Evolutionary conservation across 92 coral and sea anemone species (phyloP).

Genomic region (Phymanthus crucifer): DNA sequence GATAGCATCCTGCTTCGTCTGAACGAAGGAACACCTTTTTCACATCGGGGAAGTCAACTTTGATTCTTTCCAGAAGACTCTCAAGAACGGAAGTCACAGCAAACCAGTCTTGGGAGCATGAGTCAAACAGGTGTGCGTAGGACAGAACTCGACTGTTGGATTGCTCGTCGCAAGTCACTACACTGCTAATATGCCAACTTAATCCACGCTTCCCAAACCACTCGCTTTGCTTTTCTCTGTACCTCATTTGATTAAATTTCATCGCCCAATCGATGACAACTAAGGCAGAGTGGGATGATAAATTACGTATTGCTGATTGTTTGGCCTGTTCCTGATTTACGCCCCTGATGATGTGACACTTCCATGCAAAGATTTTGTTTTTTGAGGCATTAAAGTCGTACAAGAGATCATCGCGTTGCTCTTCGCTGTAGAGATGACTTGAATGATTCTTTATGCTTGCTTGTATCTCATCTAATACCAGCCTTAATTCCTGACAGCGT

Average conservation of each 20-base stretch:
- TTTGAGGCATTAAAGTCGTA: constrained; percentile 40
- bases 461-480: not conserved
- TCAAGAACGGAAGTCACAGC: constrained; percentile 46
- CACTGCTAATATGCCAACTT: constrained; percentile 54
- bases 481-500: not conserved
- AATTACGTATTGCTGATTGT: constrained; percentile 23
- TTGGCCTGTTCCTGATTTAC: constrained; percentile 45
- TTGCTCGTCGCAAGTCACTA: constrained; percentile 23
- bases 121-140: constrained; percentile 44
- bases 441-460: constrained; percentile 7
- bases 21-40: constrained; percentile 29
- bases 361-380: constrained; percentile 40
- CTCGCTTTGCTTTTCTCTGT: constrained; percentile 41
- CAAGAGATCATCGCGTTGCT: constrained; percentile 10
- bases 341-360: constrained; percentile 40
- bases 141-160: constrained; percentile 14
- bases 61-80: constrained; percentile 31
- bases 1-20: constrained; percentile 47
- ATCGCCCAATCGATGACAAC: constrained; percentile 54
- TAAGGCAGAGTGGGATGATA: constrained; percentile 20
- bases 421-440: not conserved
- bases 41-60: constrained; percentile 12
- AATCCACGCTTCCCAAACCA: constrained; percentile 47
- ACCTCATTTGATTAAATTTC: constrained; percentile 40
- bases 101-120: constrained; percentile 52